Evolutionary conservation across 1,140 invertebrate genomes (phyloP).

Genomic region (Drosophila sturtevanti): DNA sequence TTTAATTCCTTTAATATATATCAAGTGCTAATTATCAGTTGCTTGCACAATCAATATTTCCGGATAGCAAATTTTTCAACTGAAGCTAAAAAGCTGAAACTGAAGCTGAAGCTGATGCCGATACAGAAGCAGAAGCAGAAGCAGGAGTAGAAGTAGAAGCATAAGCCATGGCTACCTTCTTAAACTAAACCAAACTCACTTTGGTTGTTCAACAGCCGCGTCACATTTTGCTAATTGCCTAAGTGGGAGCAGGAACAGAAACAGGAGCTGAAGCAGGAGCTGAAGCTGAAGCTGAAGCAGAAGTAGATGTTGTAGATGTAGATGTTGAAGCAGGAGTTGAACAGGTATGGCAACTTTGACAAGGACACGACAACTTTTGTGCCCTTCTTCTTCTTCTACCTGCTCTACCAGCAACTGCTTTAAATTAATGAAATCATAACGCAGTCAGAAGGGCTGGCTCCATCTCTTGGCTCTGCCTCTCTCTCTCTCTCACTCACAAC

Average conservation of each 20-base stretch:
- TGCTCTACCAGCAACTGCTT: conserved; percentile 26
- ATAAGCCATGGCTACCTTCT: conserved; percentile 17
- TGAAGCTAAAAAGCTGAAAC: no score
- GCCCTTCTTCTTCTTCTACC: conserved; percentile 22
- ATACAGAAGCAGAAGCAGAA: no score
- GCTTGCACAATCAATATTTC: no score
- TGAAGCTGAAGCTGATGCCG: not conserved
- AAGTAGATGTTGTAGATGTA: conserved; percentile 1
- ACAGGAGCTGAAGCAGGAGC: not conserved
- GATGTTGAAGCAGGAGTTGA: conserved; percentile 9
- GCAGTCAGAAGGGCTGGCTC: conserved; percentile 26
- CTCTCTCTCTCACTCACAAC: not conserved
- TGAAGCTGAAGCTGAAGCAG: no score
- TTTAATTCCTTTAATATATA: no score
- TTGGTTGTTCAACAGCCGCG: conserved; percentile 54
- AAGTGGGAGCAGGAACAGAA: conserved; percentile 26
- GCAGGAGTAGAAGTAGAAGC: not conserved
- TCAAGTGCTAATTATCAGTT: no score
- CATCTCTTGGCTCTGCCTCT: not conserved
- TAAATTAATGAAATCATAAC: conserved; percentile 71
- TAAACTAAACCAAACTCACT: conserved; percentile 54
- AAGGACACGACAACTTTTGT: conserved; percentile 52
- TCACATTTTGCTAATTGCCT: conserved; percentile 58
- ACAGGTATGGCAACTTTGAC: conserved; percentile 41
- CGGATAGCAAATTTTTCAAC: no score